These are phyloP conservation scores for Capitella teleta DNA, from an alignment of 1,140 invertebrate species.

Conservation along the genomic window DNA sequence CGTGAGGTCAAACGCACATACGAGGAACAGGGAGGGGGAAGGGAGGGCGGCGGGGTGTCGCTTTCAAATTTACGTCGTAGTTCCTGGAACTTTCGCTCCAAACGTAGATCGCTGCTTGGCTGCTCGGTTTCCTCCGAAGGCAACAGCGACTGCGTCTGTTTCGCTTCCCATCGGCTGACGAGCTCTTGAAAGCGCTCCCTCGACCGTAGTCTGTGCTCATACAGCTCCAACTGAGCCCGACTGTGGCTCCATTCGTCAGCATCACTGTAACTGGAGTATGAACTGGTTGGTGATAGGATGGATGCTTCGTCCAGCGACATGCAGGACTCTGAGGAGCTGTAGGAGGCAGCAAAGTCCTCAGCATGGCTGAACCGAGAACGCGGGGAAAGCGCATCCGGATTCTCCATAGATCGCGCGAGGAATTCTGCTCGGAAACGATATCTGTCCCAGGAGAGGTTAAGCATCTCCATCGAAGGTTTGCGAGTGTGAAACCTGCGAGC, in stretches of 20 bases:
- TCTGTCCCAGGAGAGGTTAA: not conserved
- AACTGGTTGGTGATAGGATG: conserved; percentile 11
- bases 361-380: not conserved
- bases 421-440: not conserved
- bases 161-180: conserved; percentile 9
- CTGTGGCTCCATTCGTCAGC: not conserved
- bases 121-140: not conserved
- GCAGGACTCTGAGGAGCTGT: conserved; percentile 17
- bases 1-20: no score
- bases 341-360: conserved; percentile 5
- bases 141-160: not conserved
- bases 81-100: conserved; percentile 9
- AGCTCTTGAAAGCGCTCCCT: conserved; percentile 11
- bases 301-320: conserved; percentile 16
- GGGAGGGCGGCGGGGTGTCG: no score
- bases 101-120: not conserved
- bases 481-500: not conserved
- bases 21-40: no score
- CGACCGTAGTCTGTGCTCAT: not conserved
- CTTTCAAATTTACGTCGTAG: conserved; percentile 11
- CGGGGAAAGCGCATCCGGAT: conserved; percentile 2
- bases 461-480: no score
- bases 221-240: not conserved
- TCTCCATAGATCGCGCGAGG: not conserved
- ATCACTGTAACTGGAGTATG: conserved; percentile 6